phyloP scores from a whole-genome alignment of 2,113 vertebrate genomes.

The Spizaetus ornatus region DNA sequence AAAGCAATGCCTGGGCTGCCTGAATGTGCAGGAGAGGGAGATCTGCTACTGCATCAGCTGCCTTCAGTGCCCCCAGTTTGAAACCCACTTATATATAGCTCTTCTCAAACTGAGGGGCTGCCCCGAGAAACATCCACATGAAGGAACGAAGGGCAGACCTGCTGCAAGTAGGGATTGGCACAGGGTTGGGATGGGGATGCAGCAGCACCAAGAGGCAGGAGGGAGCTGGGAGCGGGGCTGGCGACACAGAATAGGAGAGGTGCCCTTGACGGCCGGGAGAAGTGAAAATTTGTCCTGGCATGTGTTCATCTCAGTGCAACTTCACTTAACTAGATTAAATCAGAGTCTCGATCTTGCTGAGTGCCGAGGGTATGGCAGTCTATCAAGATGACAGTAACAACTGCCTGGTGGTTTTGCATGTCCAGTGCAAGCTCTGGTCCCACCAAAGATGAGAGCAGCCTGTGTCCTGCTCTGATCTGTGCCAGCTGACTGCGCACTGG shows the following conservation, averaged over 20 bases:
- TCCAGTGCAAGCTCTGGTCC: background rate
- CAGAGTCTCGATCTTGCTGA: background rate
- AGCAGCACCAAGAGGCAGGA: background rate
- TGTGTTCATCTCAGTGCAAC: background rate
- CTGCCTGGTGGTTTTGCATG: background rate
- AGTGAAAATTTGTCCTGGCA: background rate
- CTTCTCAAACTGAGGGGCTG: background rate
- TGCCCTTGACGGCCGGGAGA: background rate
- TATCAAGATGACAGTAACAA: background rate
- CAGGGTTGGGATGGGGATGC: background rate
- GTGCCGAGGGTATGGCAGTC: background rate
- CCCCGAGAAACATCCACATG: background rate
- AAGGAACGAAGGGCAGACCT: background rate
- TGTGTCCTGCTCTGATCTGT: background rate
- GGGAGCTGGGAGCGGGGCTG: background rate
- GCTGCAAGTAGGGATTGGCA: background rate
- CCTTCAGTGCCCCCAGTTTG: background rate
- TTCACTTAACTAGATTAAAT: slow-evolving; percentile 25
- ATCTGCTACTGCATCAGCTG: background rate
- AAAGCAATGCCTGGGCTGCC: background rate
- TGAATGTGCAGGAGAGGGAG: background rate
- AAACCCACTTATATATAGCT: background rate
- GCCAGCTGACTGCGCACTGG: background rate
- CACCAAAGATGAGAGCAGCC: background rate
- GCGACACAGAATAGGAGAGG: background rate